These are phyloP conservation scores for Rhombomys opimus DNA, from an alignment of 2,113 vertebrate species.

Conservation along the genomic window DNA sequence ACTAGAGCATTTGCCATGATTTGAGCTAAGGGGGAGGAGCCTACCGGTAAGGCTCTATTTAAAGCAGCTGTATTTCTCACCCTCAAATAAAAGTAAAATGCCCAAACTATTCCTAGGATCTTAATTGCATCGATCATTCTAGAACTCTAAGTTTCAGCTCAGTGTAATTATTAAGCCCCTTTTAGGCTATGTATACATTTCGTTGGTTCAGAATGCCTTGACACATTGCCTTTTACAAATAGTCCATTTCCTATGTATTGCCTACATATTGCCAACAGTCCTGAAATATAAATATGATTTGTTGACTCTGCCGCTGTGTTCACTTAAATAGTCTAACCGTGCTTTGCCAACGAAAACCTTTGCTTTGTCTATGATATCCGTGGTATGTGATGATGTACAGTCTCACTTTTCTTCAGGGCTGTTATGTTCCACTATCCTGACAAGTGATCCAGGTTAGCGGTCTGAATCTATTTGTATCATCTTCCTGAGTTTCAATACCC, in stretches of 20 bases:
- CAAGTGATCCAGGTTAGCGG: slow-evolving; percentile 6
- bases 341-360: slow-evolving; percentile 61
- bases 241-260: slow-evolving; percentile 24
- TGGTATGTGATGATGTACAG: background rate
- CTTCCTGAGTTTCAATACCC: slow-evolving; percentile 24
- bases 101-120: slow-evolving; percentile 7
- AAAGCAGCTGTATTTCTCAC: background rate
- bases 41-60: background rate
- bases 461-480: slow-evolving; percentile 16
- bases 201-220: slow-evolving; percentile 10
- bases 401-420: slow-evolving; percentile 24
- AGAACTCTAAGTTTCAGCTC: slow-evolving; percentile 48
- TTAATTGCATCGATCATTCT: slow-evolving; percentile 33
- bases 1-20: background rate
- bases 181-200: background rate
- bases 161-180: background rate
- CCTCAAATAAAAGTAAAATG: background rate
- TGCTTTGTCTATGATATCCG: slow-evolving; percentile 48
- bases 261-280: slow-evolving; percentile 38
- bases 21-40: background rate
- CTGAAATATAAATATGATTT: slow-evolving; percentile 51
- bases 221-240: slow-evolving; percentile 52
- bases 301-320: slow-evolving; percentile 58
- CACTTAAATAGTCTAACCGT: slow-evolving; percentile 54
- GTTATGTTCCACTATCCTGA: background rate